Conservation (phyloP, 1,140 invertebrate genomes). For the Diachasmimorpha longicaudata region DNA sequence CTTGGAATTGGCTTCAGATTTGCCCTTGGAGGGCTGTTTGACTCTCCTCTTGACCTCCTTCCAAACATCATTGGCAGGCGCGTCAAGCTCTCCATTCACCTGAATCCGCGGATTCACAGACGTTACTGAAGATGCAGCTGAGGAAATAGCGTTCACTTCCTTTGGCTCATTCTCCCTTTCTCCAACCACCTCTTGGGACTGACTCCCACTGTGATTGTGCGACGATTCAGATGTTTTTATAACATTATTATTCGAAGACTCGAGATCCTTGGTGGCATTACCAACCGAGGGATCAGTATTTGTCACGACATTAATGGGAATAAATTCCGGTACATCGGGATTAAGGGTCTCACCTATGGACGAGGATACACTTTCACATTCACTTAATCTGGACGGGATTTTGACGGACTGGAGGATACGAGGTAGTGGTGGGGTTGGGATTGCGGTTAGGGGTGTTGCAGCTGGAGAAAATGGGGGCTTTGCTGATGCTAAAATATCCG, state of each 20-base stretch:
- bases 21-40: constrained; percentile 59
- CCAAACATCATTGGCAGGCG: constrained; percentile 34
- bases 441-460: constrained; percentile 66
- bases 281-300: not conserved
- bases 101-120: not conserved
- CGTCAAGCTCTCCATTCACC: constrained; percentile 27
- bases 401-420: constrained; percentile 49
- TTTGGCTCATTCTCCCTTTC: no score
- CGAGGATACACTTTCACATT: constrained; percentile 42
- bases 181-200: no score
- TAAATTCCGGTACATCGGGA: constrained; percentile 85
- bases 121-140: not conserved
- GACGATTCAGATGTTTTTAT: not conserved
- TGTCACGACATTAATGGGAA: constrained; percentile 62
- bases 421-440: constrained; percentile 73
- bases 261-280: constrained; percentile 18
- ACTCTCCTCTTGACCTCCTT: constrained; percentile 60
- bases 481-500: constrained; percentile 21
- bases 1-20: constrained; percentile 52
- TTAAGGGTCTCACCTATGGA: constrained; percentile 70
- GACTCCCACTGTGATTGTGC: no score
- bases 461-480: constrained; percentile 58
- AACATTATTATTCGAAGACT: not conserved
- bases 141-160: not conserved
- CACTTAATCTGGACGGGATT: constrained; percentile 35